Evolutionary conservation across 1,140 invertebrate genomes (phyloP).

Genomic region (Neelides sp.): DNA sequence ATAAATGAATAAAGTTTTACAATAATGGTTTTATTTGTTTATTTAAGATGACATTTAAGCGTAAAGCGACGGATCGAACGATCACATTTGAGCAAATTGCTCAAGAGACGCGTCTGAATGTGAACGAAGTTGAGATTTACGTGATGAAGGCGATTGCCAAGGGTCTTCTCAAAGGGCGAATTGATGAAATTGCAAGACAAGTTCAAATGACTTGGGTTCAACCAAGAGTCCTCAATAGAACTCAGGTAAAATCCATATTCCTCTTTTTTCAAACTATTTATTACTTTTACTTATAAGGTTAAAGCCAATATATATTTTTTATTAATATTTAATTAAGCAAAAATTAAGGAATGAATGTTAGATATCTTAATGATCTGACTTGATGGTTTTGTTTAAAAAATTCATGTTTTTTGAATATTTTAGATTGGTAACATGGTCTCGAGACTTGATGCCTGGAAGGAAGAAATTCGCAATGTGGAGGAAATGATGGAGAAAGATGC

Average conservation of each 20-base stretch:
- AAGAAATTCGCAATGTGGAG: slow-evolving; percentile 70
- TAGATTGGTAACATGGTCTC: slow-evolving; percentile 67
- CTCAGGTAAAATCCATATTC: slow-evolving; percentile 40
- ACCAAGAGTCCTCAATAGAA: slow-evolving; percentile 68
- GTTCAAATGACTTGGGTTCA: slow-evolving; percentile 85
- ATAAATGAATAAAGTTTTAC: not conserved
- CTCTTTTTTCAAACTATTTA: slow-evolving; percentile 5
- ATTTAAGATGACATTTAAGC: slow-evolving; percentile 52
- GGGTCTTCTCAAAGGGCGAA: slow-evolving; percentile 80
- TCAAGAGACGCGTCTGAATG: slow-evolving; percentile 61
- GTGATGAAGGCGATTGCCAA: slow-evolving; percentile 98
- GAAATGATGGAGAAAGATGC: slow-evolving; percentile 64
- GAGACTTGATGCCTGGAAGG: slow-evolving; percentile 64
- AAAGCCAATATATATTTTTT: slow-evolving; percentile 1
- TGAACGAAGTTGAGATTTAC: slow-evolving; percentile 80
- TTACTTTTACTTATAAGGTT: slow-evolving; percentile 3
- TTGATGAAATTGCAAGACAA: slow-evolving; percentile 78
- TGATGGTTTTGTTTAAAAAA: slow-evolving; percentile 12
- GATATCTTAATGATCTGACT: no score
- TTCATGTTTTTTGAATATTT: slow-evolving; percentile 28
- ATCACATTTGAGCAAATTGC: slow-evolving; percentile 87
- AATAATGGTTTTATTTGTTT: slow-evolving; percentile 10
- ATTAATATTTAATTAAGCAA: no score
- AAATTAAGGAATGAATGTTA: no score
- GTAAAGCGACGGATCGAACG: slow-evolving; percentile 53